Percentiles rank a stretch among this genome's conserved stretches.
phyloP scores from a whole-genome alignment of 2,888 invertebrate species.

The Andrena trimmerana region DNA sequence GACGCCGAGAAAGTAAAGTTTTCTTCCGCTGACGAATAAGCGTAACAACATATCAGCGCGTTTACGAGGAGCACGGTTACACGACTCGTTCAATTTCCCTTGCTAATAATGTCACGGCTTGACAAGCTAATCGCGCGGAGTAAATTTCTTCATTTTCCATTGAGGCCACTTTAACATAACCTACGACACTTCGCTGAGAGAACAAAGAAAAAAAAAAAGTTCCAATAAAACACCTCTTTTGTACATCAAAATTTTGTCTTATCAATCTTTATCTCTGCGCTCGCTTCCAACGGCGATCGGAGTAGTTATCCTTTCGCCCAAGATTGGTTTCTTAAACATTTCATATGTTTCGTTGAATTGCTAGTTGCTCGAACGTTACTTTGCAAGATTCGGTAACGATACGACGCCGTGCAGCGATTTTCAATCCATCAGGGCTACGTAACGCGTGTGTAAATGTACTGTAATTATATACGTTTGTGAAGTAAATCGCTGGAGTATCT shows the following conservation, averaged over 20 bases:
- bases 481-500: conserved; percentile 24
- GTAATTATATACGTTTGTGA: conserved; percentile 15
- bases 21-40: conserved; percentile 51
- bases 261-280: conserved; percentile 47
- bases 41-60: conserved; percentile 66
- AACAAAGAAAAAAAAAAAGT: conserved; percentile 42
- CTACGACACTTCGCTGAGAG: conserved; percentile 52
- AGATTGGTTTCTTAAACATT: not conserved
- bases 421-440: conserved; percentile 18
- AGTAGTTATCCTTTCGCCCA: not conserved
- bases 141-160: conserved; percentile 61
- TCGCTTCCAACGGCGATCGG: conserved; percentile 1
- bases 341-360: not conserved
- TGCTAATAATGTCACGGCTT: conserved; percentile 27
- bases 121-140: conserved; percentile 42
- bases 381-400: conserved; percentile 12
- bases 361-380: not conserved
- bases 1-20: conserved; percentile 37
- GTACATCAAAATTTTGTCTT: conserved; percentile 65
- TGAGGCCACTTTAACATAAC: conserved; percentile 48
- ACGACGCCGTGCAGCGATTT: conserved; percentile 19
- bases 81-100: conserved; percentile 32
- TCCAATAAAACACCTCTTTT: conserved; percentile 71
- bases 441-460: conserved; percentile 18
- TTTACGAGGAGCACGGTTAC: conserved; percentile 37